A percentile compares a stretch with the other conserved stretches of the same genome.
These are phyloP conservation scores for Periophthalmus modestus DNA, from an alignment of 2,113 vertebrate genomes.

Conservation along the genomic window DNA sequence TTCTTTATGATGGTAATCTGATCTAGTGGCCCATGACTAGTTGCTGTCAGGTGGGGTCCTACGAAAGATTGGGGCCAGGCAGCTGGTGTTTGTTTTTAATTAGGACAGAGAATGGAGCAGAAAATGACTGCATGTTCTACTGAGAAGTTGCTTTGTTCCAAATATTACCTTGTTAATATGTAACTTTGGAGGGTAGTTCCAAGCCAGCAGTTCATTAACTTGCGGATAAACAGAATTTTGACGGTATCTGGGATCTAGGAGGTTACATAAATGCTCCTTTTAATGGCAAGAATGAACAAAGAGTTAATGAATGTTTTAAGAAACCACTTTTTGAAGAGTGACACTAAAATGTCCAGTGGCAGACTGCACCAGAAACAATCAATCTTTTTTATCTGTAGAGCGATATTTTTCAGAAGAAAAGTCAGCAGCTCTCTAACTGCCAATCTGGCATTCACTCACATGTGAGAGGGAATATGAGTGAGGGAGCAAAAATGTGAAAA, in stretches of 20 bases:
- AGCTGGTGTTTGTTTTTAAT: conserved; percentile 70
- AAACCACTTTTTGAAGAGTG: not conserved
- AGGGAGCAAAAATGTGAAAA: conserved; percentile 37
- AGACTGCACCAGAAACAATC: conserved; percentile 15
- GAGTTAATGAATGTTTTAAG: not conserved
- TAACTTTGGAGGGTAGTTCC: not conserved
- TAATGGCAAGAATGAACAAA: not conserved
- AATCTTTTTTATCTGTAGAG: conserved; percentile 11
- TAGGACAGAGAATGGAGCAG: conserved; percentile 28
- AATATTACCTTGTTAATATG: not conserved
- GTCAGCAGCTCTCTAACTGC: conserved; percentile 12
- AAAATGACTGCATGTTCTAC: not conserved
- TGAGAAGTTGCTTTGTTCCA: conserved; percentile 8
- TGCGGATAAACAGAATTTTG: not conserved
- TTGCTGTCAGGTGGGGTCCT: conserved; percentile 17
- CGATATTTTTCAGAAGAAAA: conserved; percentile 3
- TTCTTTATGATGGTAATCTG: conserved; percentile 18
- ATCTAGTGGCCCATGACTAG: conserved; percentile 19
- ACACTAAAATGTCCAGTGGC: not conserved
- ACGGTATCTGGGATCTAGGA: not conserved
- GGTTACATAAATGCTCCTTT: not conserved
- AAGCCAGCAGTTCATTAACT: conserved; percentile 7
- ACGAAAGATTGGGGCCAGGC: not conserved
- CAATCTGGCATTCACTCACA: conserved; percentile 16
- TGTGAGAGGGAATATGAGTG: conserved; percentile 13